Evolutionary conservation across 2,888 invertebrate genomes (phyloP).

Genomic region (Lycocerus yunnanus): DNA sequence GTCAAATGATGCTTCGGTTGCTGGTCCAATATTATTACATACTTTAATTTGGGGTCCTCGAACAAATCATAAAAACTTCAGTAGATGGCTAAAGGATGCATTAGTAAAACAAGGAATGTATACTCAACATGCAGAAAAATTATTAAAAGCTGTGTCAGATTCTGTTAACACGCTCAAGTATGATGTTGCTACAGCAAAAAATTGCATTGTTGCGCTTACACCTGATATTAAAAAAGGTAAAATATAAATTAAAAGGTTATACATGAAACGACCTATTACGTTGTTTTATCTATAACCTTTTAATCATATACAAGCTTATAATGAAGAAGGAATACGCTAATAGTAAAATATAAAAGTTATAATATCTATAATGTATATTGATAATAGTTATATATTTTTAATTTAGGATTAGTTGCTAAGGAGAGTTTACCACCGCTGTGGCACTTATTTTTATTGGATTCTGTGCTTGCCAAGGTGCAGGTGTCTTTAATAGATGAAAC

Average conservation of each 20-base stretch:
- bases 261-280: too few relatives aligned
- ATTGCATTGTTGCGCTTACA: constrained; percentile 60
- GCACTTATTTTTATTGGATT: constrained; percentile 76
- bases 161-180: constrained; percentile 68
- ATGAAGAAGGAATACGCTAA: too few relatives aligned
- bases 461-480: constrained; percentile 76
- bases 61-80: constrained; percentile 81
- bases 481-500: constrained; percentile 62
- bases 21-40: constrained; percentile 75
- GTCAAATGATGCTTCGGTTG: constrained; percentile 67
- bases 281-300: too few relatives aligned
- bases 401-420: constrained; percentile 47
- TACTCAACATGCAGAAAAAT: constrained; percentile 75
- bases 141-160: constrained; percentile 73
- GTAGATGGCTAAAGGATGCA: constrained; percentile 89
- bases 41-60: constrained; percentile 90
- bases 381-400: background rate
- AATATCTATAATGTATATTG: background rate
- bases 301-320: too few relatives aligned
- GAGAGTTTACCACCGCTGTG: constrained; percentile 69
- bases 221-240: constrained; percentile 56
- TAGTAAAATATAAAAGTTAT: too few relatives aligned
- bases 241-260: too few relatives aligned
- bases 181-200: constrained; percentile 65
- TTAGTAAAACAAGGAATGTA: constrained; percentile 90